phyloP scores from a whole-genome alignment of 1,140 invertebrate genomes.

The Cecropterus lyciades region DNA sequence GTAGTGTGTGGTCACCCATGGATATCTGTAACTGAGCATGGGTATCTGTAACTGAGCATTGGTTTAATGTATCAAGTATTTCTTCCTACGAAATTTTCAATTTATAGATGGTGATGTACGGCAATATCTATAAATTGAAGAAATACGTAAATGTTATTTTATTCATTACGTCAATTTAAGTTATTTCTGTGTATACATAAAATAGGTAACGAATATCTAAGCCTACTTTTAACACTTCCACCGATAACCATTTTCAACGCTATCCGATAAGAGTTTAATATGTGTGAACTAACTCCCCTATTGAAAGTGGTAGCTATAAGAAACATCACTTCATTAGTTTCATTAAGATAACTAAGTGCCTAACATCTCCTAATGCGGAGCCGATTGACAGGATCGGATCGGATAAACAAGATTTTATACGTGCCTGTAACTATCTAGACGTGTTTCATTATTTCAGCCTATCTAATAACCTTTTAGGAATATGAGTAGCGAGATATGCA shows the following conservation, averaged over 20 bases:
- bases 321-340: slow-evolving; percentile 57
- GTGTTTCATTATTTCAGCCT: slow-evolving; percentile 37
- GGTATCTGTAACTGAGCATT: too few relatives aligned
- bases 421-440: slow-evolving; percentile 33
- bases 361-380: slow-evolving; percentile 39
- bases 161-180: too few relatives aligned
- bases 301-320: slow-evolving; percentile 43
- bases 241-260: not conserved
- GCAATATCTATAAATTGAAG: too few relatives aligned
- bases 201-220: too few relatives aligned
- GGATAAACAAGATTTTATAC: slow-evolving; percentile 36
- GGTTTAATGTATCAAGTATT: too few relatives aligned
- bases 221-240: not conserved
- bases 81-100: too few relatives aligned
- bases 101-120: too few relatives aligned
- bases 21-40: too few relatives aligned
- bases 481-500: slow-evolving; percentile 19
- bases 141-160: too few relatives aligned
- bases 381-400: slow-evolving; percentile 38
- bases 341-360: slow-evolving; percentile 55
- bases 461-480: slow-evolving; percentile 26
- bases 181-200: too few relatives aligned
- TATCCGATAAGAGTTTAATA: not conserved
- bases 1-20: too few relatives aligned
- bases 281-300: slow-evolving; percentile 16